These are phyloP conservation scores for Ptiloglossa arizonensis DNA, from an alignment of 1,140 invertebrate genomes.

Conservation along the genomic window DNA sequence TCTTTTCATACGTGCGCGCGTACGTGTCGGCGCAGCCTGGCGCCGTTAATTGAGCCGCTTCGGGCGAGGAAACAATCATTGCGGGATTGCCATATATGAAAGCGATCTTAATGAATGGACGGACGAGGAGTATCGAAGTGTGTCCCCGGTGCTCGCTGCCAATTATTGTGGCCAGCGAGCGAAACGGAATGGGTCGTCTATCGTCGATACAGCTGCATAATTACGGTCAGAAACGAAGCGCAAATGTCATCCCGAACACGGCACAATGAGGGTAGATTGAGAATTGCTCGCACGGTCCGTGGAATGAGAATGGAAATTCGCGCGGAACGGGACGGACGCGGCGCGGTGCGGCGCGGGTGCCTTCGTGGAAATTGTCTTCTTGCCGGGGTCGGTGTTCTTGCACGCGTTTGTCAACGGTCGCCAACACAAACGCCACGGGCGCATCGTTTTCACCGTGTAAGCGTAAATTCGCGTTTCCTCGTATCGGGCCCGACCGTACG, in stretches of 20 bases:
- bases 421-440: neutral
- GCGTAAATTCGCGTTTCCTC: no score
- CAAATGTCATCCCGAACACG: neutral
- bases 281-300: constrained; percentile 1
- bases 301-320: constrained; percentile 11
- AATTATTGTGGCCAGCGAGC: constrained; percentile 40
- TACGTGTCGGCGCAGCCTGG: constrained; percentile 19
- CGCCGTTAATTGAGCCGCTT: constrained; percentile 56
- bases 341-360: no score
- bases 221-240: constrained; percentile 42
- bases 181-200: constrained; percentile 17
- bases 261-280: constrained; percentile 19
- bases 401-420: neutral
- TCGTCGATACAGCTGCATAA: constrained; percentile 20
- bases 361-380: constrained; percentile 1
- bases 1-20: constrained; percentile 15
- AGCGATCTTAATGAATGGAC: constrained; percentile 60
- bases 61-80: constrained; percentile 59
- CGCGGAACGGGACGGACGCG: no score
- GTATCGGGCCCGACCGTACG: neutral
- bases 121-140: constrained; percentile 51
- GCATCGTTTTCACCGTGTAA: neutral
- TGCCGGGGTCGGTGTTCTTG: neutral
- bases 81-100: constrained; percentile 38
- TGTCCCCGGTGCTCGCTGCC: constrained; percentile 5